These are phyloP conservation scores for Mobula birostris DNA, from an alignment of 2,113 vertebrate genomes.

Conservation along the genomic window DNA sequence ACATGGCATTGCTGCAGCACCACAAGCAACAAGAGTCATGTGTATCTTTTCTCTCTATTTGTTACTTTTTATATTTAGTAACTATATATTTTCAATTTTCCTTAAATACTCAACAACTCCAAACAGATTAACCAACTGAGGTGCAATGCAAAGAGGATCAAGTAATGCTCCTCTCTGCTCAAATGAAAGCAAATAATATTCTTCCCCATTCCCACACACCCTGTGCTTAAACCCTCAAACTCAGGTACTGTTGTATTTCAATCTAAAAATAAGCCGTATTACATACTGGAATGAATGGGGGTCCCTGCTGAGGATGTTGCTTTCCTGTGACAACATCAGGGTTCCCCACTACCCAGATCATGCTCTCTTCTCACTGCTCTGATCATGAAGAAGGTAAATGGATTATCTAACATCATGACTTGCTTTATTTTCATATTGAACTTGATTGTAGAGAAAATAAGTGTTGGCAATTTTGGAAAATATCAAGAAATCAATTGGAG, in stretches of 20 bases:
- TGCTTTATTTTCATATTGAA: no score
- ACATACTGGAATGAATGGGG: background rate
- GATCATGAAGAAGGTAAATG: background rate
- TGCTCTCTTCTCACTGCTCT: no score
- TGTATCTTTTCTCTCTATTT: background rate
- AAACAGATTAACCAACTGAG: background rate
- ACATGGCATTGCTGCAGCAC: background rate
- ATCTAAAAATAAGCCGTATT: background rate
- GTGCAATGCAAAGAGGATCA: background rate
- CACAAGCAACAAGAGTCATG: background rate
- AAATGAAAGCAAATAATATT: slow-evolving; percentile 1
- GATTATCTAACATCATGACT: background rate
- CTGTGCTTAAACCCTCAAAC: background rate
- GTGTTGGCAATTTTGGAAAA: background rate
- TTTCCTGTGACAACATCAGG: no score
- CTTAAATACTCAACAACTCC: no score
- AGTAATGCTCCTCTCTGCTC: background rate
- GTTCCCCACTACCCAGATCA: no score
- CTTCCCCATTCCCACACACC: background rate
- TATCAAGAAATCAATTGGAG: background rate
- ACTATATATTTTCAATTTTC: background rate
- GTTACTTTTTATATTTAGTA: background rate
- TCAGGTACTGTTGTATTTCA: background rate
- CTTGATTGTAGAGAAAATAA: no score
- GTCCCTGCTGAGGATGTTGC: background rate